These are phyloP conservation scores for Knipowitschia caucasica DNA, from an alignment of 2,797 vertebrate species.

Conservation along the genomic window DNA sequence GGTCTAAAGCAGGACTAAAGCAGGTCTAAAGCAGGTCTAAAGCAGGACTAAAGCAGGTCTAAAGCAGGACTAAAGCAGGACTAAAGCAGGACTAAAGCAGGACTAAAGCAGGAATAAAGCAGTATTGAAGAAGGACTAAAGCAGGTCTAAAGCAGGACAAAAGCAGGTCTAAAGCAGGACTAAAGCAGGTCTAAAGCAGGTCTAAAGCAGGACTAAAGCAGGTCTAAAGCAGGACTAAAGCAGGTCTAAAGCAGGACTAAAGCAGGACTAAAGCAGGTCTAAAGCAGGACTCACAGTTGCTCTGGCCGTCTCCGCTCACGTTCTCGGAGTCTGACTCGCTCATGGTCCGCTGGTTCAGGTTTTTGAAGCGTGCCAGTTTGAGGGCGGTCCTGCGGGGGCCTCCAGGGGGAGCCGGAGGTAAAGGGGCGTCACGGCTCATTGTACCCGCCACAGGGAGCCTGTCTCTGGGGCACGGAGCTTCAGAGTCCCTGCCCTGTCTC, in stretches of 20 bases:
- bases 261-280: background rate
- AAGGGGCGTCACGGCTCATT: constrained; percentile 59
- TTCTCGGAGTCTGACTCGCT: constrained; percentile 90
- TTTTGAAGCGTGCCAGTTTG: constrained; percentile 87
- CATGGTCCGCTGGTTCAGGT: constrained; percentile 91
- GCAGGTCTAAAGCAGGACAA: no score
- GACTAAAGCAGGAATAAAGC: no score
- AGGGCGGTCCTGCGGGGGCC: constrained; percentile 82
- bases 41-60: background rate
- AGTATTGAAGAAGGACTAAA: no score
- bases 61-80: no score
- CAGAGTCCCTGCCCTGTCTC: constrained; percentile 87
- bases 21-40: background rate
- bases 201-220: background rate
- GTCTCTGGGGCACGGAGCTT: constrained; percentile 81
- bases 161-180: no score
- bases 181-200: background rate
- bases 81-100: no score
- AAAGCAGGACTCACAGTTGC: background rate
- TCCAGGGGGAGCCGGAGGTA: constrained; percentile 23
- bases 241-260: background rate
- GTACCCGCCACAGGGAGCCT: constrained; percentile 70
- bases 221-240: background rate
- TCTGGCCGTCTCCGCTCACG: background rate
- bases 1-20: background rate